Evolutionary conservation across 2,113 vertebrate genomes (phyloP).

Genomic region (Clarias magur): DNA sequence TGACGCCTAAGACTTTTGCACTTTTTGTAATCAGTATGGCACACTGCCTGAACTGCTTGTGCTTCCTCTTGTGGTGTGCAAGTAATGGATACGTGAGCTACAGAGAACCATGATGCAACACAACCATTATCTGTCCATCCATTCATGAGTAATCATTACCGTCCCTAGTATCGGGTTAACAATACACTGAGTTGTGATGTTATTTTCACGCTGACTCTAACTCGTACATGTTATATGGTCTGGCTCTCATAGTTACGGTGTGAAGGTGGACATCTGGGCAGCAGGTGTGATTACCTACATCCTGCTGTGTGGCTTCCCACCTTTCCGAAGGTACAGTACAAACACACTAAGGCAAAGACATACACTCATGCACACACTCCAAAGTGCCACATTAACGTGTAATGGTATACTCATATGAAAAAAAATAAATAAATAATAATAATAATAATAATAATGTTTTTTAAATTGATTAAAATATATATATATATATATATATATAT

Average conservation of each 20-base stretch:
- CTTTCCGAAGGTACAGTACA: constrained; percentile 86
- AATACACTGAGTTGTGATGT: not conserved
- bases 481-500: too few relatives aligned
- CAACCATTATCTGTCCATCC: too few relatives aligned
- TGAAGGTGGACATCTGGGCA: constrained; percentile 98
- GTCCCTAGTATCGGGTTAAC: not conserved
- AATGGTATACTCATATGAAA: not conserved
- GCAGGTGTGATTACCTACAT: constrained; percentile 98
- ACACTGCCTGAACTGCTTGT: too few relatives aligned
- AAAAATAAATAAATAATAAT: too few relatives aligned
- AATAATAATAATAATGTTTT: too few relatives aligned
- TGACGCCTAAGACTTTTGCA: too few relatives aligned
- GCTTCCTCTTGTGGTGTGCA: too few relatives aligned
- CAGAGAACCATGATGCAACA: too few relatives aligned
- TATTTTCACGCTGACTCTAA: not conserved
- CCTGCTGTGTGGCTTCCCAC: constrained; percentile 94
- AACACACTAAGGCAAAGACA: not conserved
- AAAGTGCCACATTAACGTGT: not conserved
- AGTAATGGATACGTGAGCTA: too few relatives aligned
- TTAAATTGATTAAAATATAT: too few relatives aligned
- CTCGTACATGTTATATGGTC: not conserved
- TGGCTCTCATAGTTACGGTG: constrained; percentile 80
- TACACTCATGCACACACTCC: not conserved
- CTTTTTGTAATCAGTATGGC: too few relatives aligned
- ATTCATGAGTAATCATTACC: too few relatives aligned